Evolutionary conservation across 2,797 vertebrate genomes (phyloP), one percentile per base, ranked within the genome.

Genomic region (Borostomias antarcticus): DNA sequence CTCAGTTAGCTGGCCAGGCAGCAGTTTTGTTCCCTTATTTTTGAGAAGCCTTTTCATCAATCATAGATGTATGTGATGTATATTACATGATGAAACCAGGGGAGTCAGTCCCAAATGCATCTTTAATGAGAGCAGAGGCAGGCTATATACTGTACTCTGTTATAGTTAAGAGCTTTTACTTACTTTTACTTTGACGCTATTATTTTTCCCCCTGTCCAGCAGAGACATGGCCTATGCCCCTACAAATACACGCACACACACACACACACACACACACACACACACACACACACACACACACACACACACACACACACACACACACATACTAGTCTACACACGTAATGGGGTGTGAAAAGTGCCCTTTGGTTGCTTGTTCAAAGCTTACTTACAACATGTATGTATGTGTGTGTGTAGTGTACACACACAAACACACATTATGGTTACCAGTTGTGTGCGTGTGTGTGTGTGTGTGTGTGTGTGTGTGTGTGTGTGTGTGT

Each of bases 11-110:
- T 11, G 69, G 48, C 78, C 69, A 72, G 64, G 79, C 63, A 73
- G 76, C 66, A 74, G 79, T 77, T 88, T 86, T 86, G 81, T 88
- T 83, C 10, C 70, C 77, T 80, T 90, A 89, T 91, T 89, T 90
- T 89, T 91, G n/a, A 86, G 83, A 71, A 43, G 33, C 59, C 43
- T 47, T 84, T 86, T 87, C 83, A 91, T 90, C 74, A 87, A 88
- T 91, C 82, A 88, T 88, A 76, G 81, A 89, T 89, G 72, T 71
- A 73, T 67, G 68, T 79, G 75, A 88, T 89, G 81, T 89, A 88
- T 92, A 88, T 89, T 89, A 86, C 73, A 89, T 88, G 82, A 85
- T 37, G 72, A 84, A 86, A 82, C 84, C 82, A 85, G 85, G 78
- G 79, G 80, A 85, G 82, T 85, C 77, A 59, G 80, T 86, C 76